These are phyloP conservation scores for Procambarus clarkii DNA, from an alignment of 1,140 invertebrate genomes.

Conservation along the genomic window DNA sequence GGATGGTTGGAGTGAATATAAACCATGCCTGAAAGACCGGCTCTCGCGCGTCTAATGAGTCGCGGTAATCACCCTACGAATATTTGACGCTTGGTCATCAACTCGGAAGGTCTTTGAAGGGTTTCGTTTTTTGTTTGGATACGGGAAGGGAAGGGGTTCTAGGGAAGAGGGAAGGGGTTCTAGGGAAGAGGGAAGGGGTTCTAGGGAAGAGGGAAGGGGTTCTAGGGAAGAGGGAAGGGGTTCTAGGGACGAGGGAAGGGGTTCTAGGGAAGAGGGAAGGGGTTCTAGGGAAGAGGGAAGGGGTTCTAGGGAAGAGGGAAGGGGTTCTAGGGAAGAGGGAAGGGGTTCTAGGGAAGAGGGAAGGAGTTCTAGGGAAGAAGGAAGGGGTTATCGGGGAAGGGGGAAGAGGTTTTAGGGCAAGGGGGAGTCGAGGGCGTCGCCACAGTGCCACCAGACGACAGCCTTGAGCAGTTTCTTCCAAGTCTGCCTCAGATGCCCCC, in stretches of 20 bases:
- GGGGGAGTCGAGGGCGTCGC: neutral
- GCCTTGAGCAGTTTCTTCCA: neutral
- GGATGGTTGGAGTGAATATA: neutral
- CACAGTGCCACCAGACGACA: neutral
- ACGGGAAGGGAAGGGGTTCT: neutral
- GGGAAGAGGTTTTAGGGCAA: too few relatives aligned
- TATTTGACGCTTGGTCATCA: neutral
- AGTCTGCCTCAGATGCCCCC: neutral
- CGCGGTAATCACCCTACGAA: neutral
- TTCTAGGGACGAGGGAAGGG: too few relatives aligned
- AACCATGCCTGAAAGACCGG: neutral
- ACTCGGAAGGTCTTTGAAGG: neutral
- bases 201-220: too few relatives aligned
- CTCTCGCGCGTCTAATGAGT: neutral
- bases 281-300: too few relatives aligned
- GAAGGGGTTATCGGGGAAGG: too few relatives aligned
- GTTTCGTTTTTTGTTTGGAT: neutral
- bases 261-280: neutral
- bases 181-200: too few relatives aligned
- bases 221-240: too few relatives aligned
- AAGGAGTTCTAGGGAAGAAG: too few relatives aligned
- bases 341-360: too few relatives aligned
- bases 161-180: too few relatives aligned
- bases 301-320: too few relatives aligned
- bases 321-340: too few relatives aligned